Percentiles rank a stretch among this genome's conserved stretches.
phyloP scores from a whole-genome alignment of 1,140 invertebrate genomes.

The Orchesella cincta region DNA sequence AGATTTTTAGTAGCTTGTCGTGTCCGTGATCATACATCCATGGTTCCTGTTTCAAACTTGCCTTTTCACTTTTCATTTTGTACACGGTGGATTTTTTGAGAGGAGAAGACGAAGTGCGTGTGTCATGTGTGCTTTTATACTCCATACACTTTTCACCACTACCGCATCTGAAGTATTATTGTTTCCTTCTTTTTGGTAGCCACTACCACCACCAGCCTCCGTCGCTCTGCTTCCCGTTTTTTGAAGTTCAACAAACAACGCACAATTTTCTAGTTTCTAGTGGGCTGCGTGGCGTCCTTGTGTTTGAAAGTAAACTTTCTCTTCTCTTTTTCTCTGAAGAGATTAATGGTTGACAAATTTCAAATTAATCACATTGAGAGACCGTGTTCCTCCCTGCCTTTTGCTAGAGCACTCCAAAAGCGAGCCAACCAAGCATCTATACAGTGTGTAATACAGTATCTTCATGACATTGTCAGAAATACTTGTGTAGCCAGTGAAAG shows the following conservation, averaged over 20 bases:
- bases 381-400: conserved; percentile 21
- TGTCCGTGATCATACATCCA: too few relatives aligned
- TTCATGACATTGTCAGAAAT: too few relatives aligned
- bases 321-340: conserved; percentile 23
- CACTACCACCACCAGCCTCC: not conserved
- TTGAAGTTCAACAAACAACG: not conserved
- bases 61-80: too few relatives aligned
- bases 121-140: too few relatives aligned
- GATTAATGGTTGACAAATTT: conserved; percentile 46
- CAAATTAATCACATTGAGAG: conserved; percentile 41
- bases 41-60: too few relatives aligned
- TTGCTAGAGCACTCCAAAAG: not conserved
- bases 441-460: not conserved
- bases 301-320: conserved; percentile 28
- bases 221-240: not conserved
- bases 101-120: too few relatives aligned
- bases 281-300: not conserved
- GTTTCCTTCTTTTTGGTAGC: not conserved
- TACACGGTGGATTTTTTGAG: too few relatives aligned
- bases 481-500: too few relatives aligned
- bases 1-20: too few relatives aligned
- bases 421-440: not conserved
- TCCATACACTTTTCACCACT: too few relatives aligned
- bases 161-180: not conserved
- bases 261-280: conserved; percentile 22